Conservation (phyloP, 2,113 vertebrate genomes). For the Chascanopsetta lugubris region DNA sequence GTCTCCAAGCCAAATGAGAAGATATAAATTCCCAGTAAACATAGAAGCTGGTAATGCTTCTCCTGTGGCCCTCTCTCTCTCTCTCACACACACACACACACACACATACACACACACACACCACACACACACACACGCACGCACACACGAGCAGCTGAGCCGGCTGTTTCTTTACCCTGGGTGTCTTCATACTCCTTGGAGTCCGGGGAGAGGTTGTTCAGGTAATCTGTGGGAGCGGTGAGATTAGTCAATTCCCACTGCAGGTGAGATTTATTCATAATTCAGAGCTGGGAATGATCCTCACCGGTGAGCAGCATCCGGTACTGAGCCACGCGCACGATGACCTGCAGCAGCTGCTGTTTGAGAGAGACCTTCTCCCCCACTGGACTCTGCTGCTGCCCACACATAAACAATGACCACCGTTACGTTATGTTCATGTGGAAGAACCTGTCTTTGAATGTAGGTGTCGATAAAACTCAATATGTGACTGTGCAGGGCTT, state of each 20-base stretch:
- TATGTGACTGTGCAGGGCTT: too few species aligned
- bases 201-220: slow-evolving; percentile 97
- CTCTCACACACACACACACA: too few species aligned
- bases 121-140: too few species aligned
- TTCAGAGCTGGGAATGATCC: slow-evolving; percentile 20
- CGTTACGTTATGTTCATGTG: too few species aligned
- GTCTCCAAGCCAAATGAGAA: slow-evolving; percentile 49
- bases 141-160: not conserved
- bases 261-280: slow-evolving; percentile 2
- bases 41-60: slow-evolving; percentile 26
- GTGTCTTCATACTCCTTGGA: slow-evolving; percentile 93
- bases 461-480: too few species aligned
- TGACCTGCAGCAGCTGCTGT: slow-evolving; percentile 89
- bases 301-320: slow-evolving; percentile 93
- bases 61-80: slow-evolving; percentile 31
- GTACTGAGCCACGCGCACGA: slow-evolving; percentile 92
- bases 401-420: slow-evolving; percentile 44
- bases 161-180: slow-evolving; percentile 80
- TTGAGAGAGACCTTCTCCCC: slow-evolving; percentile 81
- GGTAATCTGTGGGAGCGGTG: slow-evolving; percentile 87
- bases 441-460: too few species aligned
- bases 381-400: slow-evolving; percentile 80
- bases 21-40: slow-evolving; percentile 50
- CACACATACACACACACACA: too few species aligned
- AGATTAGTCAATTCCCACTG: slow-evolving; percentile 14